Evolutionary conservation across 2,113 vertebrate genomes (phyloP).

Genomic region (Emydura subglobosa): DNA sequence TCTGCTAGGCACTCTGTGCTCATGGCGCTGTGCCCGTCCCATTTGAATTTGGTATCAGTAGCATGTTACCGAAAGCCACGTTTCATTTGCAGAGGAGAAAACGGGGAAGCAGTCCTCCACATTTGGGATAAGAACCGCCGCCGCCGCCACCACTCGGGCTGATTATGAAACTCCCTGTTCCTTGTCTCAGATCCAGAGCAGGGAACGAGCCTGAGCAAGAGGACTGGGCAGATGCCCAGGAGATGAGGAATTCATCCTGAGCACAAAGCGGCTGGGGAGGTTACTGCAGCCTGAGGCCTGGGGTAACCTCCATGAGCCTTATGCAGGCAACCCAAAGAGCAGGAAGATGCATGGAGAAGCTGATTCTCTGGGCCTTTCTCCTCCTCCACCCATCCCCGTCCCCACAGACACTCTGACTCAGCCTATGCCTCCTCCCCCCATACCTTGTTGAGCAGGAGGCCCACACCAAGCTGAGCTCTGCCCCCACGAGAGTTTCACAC

Average conservation of each 20-base stretch:
- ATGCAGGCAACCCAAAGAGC: fast-evolving
- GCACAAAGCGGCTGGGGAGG: conserved; percentile 8
- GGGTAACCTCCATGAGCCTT: background rate
- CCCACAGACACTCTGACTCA: no score
- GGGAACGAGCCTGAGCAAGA: conserved; percentile 45
- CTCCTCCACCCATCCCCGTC: background rate
- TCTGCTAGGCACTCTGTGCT: background rate
- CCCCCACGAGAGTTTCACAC: background rate
- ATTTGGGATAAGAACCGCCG: fast-evolving
- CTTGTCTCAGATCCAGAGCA: fast-evolving
- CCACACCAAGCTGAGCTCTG: fast-evolving
- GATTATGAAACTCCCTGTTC: background rate
- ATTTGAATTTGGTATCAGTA: fast-evolving
- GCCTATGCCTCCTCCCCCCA: background rate
- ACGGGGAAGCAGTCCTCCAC: background rate
- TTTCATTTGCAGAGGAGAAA: fast-evolving
- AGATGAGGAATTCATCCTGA: background rate
- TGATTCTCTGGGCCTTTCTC: background rate
- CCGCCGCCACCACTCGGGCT: background rate
- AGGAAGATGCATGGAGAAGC: background rate
- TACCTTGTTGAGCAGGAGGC: fast-evolving
- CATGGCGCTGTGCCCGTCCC: fast-evolving
- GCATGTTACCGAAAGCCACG: fast-evolving
- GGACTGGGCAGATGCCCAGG: background rate
- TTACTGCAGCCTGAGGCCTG: background rate